Base-by-base conservation (phyloP, 2,888 invertebrate genomes). In the Barypeithes pellucidus region DNA sequence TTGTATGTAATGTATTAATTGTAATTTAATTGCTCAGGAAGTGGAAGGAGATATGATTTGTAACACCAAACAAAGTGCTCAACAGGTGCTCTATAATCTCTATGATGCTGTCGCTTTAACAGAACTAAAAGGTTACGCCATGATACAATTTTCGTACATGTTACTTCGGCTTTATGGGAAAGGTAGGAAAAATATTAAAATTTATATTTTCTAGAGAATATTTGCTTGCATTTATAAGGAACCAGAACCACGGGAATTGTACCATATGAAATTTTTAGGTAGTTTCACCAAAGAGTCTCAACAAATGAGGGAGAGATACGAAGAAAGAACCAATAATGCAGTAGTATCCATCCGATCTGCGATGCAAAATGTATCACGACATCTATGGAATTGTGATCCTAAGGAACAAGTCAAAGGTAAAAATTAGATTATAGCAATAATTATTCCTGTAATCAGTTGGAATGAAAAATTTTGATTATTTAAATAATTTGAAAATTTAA, bases 61-160 rank as follows among this genome's bases (percentile, higher is more conserved):
- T 85, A 89, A 90, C 76, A 88, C 92, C 20, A 89, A 91, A 77
- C 92, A 95, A 86, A 95, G 95, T 0, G 91, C 93, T 0, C 95
- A 95, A 77, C 95, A 95, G 86, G 88, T 95, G 71, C 88, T 95
- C 22, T 94, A 92, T 84, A 94, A 94, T 83, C 88, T 95, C 77
- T 95, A 95, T 87, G 92, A 91, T 81, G 91, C 94, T 0, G 91
- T 96, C 73, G 91, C 95, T 0, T 86, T 95, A 39, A 92, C 95
- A 0, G 95, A 96, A 88, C 89, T 96, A 79, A 95, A 95, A 86
- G 96, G 95, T 1, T 95, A 93, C 85, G 91, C 93, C 36, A 94
- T 96, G 93, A 92, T 95, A 88, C 95, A 96, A 84, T 96, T 95
- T 87, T 94, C 95, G 0, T 96, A 94, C 90, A 94, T 95, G 92